Evolutionary conservation across 2,888 invertebrate genomes (phyloP).

Genomic region (Epinotia demarniana): DNA sequence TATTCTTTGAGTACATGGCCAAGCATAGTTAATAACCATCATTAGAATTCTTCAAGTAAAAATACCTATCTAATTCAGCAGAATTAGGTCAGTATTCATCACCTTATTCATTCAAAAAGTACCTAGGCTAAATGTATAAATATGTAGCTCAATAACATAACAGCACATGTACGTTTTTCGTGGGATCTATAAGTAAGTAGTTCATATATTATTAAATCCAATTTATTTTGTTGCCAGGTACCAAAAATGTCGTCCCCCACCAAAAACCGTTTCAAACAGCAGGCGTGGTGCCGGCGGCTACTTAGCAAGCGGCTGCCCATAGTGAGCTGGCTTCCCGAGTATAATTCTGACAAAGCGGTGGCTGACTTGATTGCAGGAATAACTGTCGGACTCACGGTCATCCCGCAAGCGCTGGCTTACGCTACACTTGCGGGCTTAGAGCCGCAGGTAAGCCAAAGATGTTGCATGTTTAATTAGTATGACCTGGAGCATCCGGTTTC

Average conservation of each 20-base stretch:
- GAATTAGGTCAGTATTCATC: no score
- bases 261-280: constrained; percentile 73
- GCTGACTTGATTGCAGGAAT: constrained; percentile 96
- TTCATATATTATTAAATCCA: no score
- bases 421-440: constrained; percentile 94
- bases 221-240: constrained; percentile 53
- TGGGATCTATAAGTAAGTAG: no score
- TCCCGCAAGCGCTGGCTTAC: constrained; percentile 97
- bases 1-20: constrained; percentile 10
- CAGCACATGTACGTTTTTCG: no score
- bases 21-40: background rate
- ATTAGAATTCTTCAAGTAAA: background rate
- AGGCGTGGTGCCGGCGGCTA: constrained; percentile 69
- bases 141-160: no score
- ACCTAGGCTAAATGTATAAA: no score
- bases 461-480: constrained; percentile 22
- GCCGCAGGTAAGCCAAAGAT: constrained; percentile 86
- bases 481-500: constrained; percentile 14
- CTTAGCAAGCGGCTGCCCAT: constrained; percentile 86
- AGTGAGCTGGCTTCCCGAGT: constrained; percentile 89
- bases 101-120: background rate
- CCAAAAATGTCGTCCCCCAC: constrained; percentile 75
- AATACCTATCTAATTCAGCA: background rate
- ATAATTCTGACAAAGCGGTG: constrained; percentile 90
- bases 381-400: constrained; percentile 96